phyloP scores from a whole-genome alignment of 2,888 invertebrate species.

The Phytoseiulus persimilis region DNA sequence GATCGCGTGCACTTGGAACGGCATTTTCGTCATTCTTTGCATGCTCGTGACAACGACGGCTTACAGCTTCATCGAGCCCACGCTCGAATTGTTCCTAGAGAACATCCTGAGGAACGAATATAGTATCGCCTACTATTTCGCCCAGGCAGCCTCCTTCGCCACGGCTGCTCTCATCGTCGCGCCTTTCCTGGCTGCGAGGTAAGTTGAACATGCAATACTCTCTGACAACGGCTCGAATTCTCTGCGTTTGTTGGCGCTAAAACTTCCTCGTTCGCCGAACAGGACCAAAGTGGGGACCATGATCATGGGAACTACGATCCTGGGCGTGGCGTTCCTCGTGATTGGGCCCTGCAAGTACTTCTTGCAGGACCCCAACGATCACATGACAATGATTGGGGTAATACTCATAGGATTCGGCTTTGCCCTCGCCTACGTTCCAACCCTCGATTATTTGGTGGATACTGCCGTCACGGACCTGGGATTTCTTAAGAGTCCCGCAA shows the following conservation, averaged over 20 bases:
- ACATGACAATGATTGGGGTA: neutral
- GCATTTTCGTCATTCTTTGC: conserved; percentile 12
- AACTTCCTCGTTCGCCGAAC: neutral
- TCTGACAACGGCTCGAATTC: neutral
- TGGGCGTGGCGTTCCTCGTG: conserved; percentile 8
- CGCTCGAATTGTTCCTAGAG: conserved; percentile 22
- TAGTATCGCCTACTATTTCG: conserved; percentile 20
- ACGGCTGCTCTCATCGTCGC: conserved; percentile 1
- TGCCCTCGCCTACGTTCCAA: conserved; percentile 21
- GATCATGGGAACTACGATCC: conserved; percentile 17
- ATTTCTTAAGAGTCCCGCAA: conserved; percentile 6
- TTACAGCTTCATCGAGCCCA: conserved; percentile 26
- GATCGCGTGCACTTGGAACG: conserved; percentile 6
- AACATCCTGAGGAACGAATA: neutral
- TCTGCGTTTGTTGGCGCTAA: neutral
- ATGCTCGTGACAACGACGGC: conserved; percentile 26
- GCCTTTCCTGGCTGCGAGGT: conserved; percentile 29
- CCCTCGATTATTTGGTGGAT: conserved; percentile 16
- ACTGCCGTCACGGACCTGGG: conserved; percentile 16
- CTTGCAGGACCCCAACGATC: neutral
- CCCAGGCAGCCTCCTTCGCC: neutral
- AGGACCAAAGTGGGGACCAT: conserved; percentile 31
- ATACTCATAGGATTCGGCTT: conserved; percentile 16
- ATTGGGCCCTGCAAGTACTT: conserved; percentile 6
- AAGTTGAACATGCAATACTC: neutral